Evolutionary conservation across 2,797 vertebrate genomes (phyloP).

Genomic region (Sylvia borin): DNA sequence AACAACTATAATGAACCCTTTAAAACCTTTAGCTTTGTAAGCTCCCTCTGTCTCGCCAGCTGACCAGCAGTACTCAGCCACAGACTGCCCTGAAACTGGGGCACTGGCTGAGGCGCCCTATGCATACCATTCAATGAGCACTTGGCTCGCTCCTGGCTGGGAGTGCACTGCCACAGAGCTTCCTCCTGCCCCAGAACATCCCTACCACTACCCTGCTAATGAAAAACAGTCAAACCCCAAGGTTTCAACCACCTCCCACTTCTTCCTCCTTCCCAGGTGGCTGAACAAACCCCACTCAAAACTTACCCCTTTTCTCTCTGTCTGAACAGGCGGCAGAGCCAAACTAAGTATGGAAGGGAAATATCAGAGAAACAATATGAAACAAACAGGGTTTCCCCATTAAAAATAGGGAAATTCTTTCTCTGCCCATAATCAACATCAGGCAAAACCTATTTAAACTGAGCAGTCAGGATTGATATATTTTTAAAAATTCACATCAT

Average conservation of each 20-base stretch:
- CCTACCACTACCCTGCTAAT: neutral
- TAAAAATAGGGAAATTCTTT: neutral
- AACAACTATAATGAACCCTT: neutral
- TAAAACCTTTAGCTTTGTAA: neutral
- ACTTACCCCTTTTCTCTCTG: neutral
- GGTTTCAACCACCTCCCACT: neutral
- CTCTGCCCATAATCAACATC: conserved; percentile 38
- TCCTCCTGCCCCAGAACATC: neutral
- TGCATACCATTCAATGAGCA: neutral
- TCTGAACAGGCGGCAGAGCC: neutral
- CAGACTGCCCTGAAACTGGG: rapidly evolving
- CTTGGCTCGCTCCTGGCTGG: neutral
- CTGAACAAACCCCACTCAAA: neutral
- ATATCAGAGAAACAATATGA: conserved; percentile 8
- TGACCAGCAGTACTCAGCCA: neutral
- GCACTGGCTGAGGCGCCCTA: neutral
- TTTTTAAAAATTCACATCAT: conserved; percentile 60
- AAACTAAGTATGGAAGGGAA: conserved; percentile 40
- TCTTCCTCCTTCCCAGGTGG: neutral
- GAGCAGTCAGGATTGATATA: conserved; percentile 27
- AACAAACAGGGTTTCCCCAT: conserved; percentile 48
- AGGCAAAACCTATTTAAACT: conserved; percentile 68
- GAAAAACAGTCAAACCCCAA: neutral
- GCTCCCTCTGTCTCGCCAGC: neutral
- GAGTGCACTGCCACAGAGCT: neutral